Conservation (phyloP, 2,888 invertebrate genomes). For the Microplitis deprimator region DNA sequence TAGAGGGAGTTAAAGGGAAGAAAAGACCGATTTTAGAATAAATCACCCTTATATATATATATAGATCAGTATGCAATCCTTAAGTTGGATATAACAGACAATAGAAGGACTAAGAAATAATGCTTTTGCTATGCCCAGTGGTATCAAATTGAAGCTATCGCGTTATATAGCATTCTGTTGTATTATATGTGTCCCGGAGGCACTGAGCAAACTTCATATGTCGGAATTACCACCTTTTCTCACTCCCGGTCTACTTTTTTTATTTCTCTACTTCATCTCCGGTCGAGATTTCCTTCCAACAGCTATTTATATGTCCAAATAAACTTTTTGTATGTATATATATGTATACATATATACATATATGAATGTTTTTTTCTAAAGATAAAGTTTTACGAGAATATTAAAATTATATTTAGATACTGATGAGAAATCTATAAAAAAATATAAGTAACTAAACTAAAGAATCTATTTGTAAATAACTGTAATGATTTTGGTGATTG, state of each 20-base stretch:
- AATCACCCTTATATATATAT: too few species aligned
- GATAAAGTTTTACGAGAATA: not conserved
- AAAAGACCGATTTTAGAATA: too few species aligned
- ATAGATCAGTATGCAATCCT: not conserved
- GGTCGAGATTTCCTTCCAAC: slow-evolving; percentile 11
- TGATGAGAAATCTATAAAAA: not conserved
- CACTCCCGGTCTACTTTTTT: slow-evolving; percentile 35
- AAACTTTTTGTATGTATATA: not conserved
- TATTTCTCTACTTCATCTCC: slow-evolving; percentile 21
- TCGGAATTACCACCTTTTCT: slow-evolving; percentile 57
- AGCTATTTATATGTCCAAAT: slow-evolving; percentile 7
- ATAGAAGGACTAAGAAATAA: not conserved
- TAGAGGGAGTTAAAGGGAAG: too few species aligned
- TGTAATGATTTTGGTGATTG: not conserved
- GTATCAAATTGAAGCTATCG: not conserved
- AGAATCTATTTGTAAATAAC: not conserved
- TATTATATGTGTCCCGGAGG: slow-evolving; percentile 16
- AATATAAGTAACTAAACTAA: too few species aligned
- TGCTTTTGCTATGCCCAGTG: not conserved
- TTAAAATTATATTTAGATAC: not conserved
- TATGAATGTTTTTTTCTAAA: not conserved
- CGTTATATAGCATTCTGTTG: not conserved
- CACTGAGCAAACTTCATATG: slow-evolving; percentile 60
- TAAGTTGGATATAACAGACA: not conserved
- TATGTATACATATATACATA: too few species aligned